Percentiles rank a stretch among this genome's conserved stretches.
Conservation (phyloP, 2,113 vertebrate genomes). For the Chlorodrepanis virens region DNA sequence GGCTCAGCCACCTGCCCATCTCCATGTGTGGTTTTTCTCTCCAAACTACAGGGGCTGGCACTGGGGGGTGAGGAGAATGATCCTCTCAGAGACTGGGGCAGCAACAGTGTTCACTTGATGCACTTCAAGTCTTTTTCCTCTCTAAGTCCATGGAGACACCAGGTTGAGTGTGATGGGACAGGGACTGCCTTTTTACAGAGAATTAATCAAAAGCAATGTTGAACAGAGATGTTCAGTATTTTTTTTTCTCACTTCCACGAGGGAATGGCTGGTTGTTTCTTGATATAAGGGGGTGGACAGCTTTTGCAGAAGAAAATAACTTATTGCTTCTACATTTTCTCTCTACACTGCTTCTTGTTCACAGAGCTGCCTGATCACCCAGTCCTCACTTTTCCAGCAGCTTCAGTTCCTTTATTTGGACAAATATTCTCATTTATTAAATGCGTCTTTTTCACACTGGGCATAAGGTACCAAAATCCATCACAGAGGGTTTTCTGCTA, state of each 20-base stretch:
- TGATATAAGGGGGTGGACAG: constrained; percentile 46
- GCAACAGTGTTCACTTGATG: neutral
- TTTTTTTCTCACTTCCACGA: neutral
- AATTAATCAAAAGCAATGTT: neutral
- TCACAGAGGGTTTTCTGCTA: neutral
- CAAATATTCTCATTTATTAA: neutral
- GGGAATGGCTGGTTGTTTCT: constrained; percentile 7
- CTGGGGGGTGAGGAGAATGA: accelerated
- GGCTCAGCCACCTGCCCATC: neutral
- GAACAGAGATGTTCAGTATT: neutral
- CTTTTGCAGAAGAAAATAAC: constrained; percentile 24
- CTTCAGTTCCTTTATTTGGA: neutral
- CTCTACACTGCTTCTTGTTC: neutral
- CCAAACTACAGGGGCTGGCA: neutral
- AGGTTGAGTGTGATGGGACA: neutral
- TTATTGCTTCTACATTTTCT: constrained; percentile 4
- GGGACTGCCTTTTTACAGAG: neutral
- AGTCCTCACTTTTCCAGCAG: neutral
- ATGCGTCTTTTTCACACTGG: neutral
- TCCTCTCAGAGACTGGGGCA: neutral
- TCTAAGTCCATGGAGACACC: neutral
- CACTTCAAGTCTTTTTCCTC: neutral
- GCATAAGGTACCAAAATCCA: accelerated
- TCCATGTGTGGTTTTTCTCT: neutral
- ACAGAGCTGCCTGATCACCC: neutral